A percentile compares a stretch with the other conserved stretches of the same genome.
Evolutionary conservation across 1,140 invertebrate species (phyloP).

Genomic region (Cotesia typhae): DNA sequence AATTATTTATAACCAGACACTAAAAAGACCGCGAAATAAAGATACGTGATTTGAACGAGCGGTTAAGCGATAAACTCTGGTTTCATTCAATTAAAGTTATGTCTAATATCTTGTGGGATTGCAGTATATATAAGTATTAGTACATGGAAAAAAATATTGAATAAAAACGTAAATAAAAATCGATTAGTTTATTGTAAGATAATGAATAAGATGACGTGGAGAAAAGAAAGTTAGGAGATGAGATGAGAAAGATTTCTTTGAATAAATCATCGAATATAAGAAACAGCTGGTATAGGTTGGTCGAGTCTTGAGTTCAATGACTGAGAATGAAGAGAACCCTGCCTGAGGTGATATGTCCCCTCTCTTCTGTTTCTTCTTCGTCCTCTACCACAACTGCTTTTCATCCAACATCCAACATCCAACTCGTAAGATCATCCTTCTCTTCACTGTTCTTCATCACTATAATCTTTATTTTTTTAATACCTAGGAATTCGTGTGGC

Average conservation of each 20-base stretch:
- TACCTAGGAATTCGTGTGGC: constrained; percentile 15
- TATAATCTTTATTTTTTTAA: constrained; percentile 14
- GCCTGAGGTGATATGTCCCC: constrained; percentile 29
- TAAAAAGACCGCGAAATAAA: neutral
- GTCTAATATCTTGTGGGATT: neutral
- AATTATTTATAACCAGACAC: neutral
- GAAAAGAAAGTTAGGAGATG: constrained; percentile 14
- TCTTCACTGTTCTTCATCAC: constrained; percentile 25
- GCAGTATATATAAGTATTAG: neutral
- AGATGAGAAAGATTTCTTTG: constrained; percentile 32
- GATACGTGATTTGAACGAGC: constrained; percentile 36
- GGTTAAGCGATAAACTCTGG: constrained; percentile 31
- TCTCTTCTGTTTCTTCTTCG: constrained; percentile 7
- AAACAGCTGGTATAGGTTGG: constrained; percentile 63
- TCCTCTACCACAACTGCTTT: neutral
- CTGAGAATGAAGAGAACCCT: constrained; percentile 50
- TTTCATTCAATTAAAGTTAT: constrained; percentile 1
- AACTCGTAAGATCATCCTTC: constrained; percentile 13
- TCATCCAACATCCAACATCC: neutral
- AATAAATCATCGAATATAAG: constrained; percentile 46
- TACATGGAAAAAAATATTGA: neutral
- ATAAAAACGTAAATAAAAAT: constrained; percentile 9
- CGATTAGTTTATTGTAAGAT: neutral
- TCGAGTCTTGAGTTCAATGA: constrained; percentile 62
- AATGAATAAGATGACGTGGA: constrained; percentile 17